These are phyloP conservation scores for Batillaria attramentaria DNA, from an alignment of 1,140 invertebrate species.

Conservation along the genomic window DNA sequence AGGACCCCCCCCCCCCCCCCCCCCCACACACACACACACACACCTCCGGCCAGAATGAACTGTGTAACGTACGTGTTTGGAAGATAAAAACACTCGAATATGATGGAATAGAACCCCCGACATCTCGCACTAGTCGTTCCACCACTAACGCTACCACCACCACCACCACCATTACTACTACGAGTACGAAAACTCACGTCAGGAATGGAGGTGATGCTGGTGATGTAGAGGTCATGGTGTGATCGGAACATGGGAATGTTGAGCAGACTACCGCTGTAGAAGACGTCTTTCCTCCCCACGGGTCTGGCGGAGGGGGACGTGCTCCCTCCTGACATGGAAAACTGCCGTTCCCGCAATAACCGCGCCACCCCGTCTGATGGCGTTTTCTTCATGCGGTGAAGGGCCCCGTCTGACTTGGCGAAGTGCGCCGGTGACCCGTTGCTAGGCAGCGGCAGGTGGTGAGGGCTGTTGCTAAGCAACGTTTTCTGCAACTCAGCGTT, in stretches of 20 bases:
- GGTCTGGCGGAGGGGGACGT: background rate
- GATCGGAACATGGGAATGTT: constrained; percentile 76
- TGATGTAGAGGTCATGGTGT: constrained; percentile 54
- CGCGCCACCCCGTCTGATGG: background rate
- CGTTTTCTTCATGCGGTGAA: constrained; percentile 38
- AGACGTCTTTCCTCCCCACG: constrained; percentile 87
- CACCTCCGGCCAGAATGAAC: too few species aligned
- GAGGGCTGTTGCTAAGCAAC: constrained; percentile 15
- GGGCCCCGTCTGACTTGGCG: constrained; percentile 47
- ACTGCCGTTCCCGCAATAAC: background rate
- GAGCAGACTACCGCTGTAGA: constrained; percentile 87
- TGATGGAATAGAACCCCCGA: too few species aligned
- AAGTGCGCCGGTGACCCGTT: constrained; percentile 16
- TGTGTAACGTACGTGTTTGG: too few species aligned
- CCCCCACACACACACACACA: too few species aligned
- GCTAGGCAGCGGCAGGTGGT: background rate
- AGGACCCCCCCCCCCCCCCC: too few species aligned
- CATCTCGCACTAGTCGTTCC: too few species aligned
- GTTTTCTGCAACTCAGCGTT: background rate
- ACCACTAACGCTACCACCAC: constrained; percentile 5
- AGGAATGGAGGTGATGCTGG: constrained; percentile 54
- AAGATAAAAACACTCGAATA: too few species aligned
- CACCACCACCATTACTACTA: background rate
- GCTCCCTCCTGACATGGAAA: background rate
- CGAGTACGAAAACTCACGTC: constrained; percentile 7